Conservation (phyloP, 2,888 invertebrate species). For the Apamea anceps region DNA sequence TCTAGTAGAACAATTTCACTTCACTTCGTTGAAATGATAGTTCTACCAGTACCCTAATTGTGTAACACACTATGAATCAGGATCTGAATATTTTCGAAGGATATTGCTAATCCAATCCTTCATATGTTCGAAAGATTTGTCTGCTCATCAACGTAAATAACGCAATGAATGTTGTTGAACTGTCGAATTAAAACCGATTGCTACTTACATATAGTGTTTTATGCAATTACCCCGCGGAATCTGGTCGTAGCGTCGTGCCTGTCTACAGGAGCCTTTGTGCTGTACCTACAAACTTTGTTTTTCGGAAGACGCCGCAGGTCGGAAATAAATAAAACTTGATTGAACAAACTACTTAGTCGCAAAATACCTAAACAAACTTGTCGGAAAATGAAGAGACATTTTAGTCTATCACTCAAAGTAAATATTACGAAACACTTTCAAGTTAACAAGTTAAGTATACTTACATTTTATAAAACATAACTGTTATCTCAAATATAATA, state of each 20-base stretch:
- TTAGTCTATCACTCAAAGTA: not conserved
- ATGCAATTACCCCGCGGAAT: not conserved
- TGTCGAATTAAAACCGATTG: too few species aligned
- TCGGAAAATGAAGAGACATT: not conserved
- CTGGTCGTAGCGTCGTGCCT: not conserved
- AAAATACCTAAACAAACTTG: not conserved
- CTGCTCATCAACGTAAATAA: too few species aligned
- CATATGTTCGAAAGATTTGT: too few species aligned
- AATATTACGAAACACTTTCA: constrained; percentile 12
- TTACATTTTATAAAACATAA: constrained; percentile 34
- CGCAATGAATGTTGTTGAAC: too few species aligned
- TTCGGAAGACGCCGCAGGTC: not conserved
- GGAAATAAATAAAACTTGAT: not conserved
- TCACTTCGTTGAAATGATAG: too few species aligned
- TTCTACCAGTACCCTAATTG: too few species aligned
- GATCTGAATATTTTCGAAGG: too few species aligned
- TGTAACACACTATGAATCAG: too few species aligned
- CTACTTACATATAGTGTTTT: too few species aligned
- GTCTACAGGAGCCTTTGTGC: not conserved
- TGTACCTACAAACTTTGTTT: not conserved
- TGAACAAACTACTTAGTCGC: not conserved
- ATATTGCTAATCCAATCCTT: not conserved
- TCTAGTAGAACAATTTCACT: too few species aligned
- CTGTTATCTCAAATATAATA: constrained; percentile 44
- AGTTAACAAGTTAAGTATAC: not conserved